Evolutionary conservation across 1,140 invertebrate species (phyloP).

Genomic region (Asobara japonica): DNA sequence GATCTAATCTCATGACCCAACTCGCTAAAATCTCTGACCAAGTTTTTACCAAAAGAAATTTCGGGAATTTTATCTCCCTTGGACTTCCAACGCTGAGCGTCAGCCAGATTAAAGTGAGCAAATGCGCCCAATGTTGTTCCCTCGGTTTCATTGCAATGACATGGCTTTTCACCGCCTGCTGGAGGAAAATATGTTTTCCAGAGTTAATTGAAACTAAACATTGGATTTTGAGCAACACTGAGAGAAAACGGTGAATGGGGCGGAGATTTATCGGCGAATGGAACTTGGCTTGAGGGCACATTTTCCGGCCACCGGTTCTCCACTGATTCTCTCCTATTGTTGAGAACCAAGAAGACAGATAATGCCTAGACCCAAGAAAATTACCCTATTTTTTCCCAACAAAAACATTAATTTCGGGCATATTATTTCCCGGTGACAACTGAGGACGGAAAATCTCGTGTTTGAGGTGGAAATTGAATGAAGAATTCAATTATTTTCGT

Average conservation of each 20-base stretch:
- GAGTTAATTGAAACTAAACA: not conserved
- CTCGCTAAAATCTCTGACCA: too few species aligned
- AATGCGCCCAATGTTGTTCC: not conserved
- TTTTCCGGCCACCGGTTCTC: not conserved
- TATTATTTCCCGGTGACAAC: not conserved
- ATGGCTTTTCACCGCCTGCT: not conserved
- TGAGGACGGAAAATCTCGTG: not conserved
- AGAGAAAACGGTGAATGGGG: not conserved
- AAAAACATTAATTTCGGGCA: not conserved
- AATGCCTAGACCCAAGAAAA: not conserved
- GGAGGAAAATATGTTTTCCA: not conserved
- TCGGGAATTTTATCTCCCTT: too few species aligned
- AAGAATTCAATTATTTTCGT: too few species aligned
- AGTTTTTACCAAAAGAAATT: too few species aligned
- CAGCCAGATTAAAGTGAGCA: too few species aligned
- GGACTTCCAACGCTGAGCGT: too few species aligned
- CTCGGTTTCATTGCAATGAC: not conserved
- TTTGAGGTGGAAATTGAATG: not conserved
- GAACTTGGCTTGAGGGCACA: not conserved
- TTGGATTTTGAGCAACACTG: not conserved
- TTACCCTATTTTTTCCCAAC: not conserved
- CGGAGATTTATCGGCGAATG: not conserved
- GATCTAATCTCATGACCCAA: too few species aligned
- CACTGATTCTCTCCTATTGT: not conserved
- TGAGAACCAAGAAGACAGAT: not conserved